phyloP scores from a whole-genome alignment of 2,113 vertebrate species.

The Jacana jacana region DNA sequence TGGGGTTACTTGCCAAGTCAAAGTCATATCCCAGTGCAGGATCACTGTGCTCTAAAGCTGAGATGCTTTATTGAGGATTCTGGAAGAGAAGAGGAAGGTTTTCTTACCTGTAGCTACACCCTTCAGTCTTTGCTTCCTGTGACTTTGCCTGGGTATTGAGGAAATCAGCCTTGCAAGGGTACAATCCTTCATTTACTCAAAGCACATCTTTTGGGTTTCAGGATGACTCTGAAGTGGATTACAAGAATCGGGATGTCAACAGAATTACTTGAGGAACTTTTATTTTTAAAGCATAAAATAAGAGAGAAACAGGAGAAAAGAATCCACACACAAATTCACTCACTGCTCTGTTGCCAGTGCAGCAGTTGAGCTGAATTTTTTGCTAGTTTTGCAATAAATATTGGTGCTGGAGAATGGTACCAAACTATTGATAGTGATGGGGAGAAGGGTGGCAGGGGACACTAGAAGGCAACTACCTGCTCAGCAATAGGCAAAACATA shows the following conservation, averaged over 20 bases:
- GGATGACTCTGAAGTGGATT: not conserved
- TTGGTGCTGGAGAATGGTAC: not conserved
- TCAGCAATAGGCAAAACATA: not conserved
- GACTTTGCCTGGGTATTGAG: not conserved
- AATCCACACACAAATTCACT: not conserved
- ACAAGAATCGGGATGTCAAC: not conserved
- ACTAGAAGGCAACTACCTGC: not conserved
- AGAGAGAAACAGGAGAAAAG: not conserved
- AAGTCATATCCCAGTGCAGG: not conserved
- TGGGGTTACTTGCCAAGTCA: not conserved
- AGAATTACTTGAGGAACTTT: not conserved
- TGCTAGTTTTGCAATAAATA: not conserved
- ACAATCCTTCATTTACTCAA: not conserved
- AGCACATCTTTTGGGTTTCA: not conserved
- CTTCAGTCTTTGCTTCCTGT: not conserved
- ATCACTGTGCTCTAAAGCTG: not conserved
- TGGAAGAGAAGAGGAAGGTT: not conserved
- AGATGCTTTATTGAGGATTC: not conserved
- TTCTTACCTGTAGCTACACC: not conserved
- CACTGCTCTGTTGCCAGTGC: not conserved
- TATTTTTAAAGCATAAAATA: not conserved
- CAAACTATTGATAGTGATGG: not conserved
- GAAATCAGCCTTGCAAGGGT: not conserved
- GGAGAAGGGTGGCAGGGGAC: not conserved
- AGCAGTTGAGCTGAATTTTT: not conserved